Evolutionary conservation across 2,113 vertebrate species (phyloP).

Genomic region (Callaeas wilsoni): DNA sequence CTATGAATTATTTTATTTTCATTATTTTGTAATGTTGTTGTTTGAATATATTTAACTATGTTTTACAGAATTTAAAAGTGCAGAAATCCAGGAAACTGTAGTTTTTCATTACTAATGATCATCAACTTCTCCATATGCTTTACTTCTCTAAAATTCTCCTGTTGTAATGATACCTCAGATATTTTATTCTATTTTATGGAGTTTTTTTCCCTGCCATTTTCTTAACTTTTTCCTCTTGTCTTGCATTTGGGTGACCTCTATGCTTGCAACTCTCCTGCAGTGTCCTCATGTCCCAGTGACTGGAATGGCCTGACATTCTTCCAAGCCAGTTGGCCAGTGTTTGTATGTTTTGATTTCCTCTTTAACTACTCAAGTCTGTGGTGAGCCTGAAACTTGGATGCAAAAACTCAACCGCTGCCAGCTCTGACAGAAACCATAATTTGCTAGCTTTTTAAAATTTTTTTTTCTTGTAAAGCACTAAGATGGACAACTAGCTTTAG

Average conservation of each 20-base stretch:
- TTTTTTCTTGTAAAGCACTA: neutral
- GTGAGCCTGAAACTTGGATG: constrained; percentile 1
- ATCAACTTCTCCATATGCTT: neutral
- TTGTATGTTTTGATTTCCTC: constrained; percentile 31
- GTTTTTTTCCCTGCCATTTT: neutral
- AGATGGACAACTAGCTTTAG: neutral
- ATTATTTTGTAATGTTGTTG: neutral
- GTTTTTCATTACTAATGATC: neutral
- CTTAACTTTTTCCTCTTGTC: neutral
- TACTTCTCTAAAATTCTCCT: neutral
- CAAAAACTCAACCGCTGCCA: neutral
- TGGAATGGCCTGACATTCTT: constrained; percentile 8
- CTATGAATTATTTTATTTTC: neutral
- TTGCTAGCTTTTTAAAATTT: neutral
- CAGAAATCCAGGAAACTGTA: neutral
- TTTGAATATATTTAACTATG: neutral
- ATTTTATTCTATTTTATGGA: neutral
- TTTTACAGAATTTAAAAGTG: neutral
- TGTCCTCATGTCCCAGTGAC: neutral
- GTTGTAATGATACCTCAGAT: neutral
- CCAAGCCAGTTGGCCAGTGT: neutral
- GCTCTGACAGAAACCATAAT: neutral
- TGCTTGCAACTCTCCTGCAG: neutral
- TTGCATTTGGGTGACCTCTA: neutral
- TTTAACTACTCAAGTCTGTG: constrained; percentile 18